Evolutionary conservation across 1,140 invertebrate species (phyloP), one percentile per base, ranked within the genome.

Genomic region (Pararge aegeria): DNA sequence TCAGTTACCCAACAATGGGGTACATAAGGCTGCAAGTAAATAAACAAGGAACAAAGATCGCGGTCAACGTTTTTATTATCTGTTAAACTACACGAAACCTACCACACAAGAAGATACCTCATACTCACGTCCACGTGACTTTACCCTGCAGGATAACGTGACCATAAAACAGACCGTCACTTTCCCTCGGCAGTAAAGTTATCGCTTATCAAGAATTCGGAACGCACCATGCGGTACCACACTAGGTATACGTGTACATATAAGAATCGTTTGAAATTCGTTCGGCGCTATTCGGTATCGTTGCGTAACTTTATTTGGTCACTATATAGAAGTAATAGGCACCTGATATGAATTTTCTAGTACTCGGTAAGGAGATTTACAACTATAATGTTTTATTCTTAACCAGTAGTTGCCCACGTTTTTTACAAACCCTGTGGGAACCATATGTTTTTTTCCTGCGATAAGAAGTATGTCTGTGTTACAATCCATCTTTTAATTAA

Each of bases 251-350:
- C 1, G n/a, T n/a, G n/a, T n/a, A n/a, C n/a, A n/a, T n/a, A n/a
- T n/a, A n/a, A 30, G 29, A 6, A 18, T 16, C 38, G 16, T 42
- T 42, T 16, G 16, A 10, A 42, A 42, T 42, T 42, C 38, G 4
- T 42, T 10, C 9, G 16, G 2, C 13, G 13, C 13, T 42, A 18
- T 42, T 1, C 30, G 7, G 16, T 38, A 12, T 18, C 13, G 16
- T 42, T 42, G 38, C 38, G 9, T 42, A 42, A 42, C 16, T 42
- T 18, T 42, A 42, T 42, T 42, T 42, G 38, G 38, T 42, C 38
- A 42, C 38, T 42, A 42, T n/a, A n/a, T 5, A 16, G 13, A 3
- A 15, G 38, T 42, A 42, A 42, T 42, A 42, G 38, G 10, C 16
- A 42, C 38, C 38, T 42, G 38, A 42, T 18, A 16, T 0, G 38